These are phyloP conservation scores for Heliconius erato DNA, from an alignment of 2,888 invertebrate genomes.

Conservation along the genomic window DNA sequence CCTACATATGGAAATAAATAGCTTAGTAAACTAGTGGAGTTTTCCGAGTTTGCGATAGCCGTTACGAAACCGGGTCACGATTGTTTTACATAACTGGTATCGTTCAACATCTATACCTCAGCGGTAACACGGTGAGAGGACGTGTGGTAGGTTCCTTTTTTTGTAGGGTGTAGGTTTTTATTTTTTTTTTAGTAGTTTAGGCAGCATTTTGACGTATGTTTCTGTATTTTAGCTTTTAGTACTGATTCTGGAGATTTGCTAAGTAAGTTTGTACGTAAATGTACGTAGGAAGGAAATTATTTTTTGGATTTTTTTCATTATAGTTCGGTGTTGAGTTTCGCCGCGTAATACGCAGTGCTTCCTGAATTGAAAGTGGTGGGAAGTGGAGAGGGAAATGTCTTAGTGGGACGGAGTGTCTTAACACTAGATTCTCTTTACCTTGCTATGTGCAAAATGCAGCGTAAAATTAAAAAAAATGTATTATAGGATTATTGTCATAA, in stretches of 20 bases:
- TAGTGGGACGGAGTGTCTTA: too few relatives aligned
- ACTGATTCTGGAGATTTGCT: background rate
- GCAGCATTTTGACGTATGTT: background rate
- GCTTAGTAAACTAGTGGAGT: constrained; percentile 47
- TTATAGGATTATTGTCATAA: too few relatives aligned
- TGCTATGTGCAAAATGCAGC: too few relatives aligned
- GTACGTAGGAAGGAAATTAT: too few relatives aligned
- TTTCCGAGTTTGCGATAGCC: constrained; percentile 51
- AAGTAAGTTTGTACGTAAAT: too few relatives aligned
- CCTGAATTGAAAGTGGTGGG: too few relatives aligned
- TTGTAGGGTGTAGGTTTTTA: background rate
- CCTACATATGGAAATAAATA: constrained; percentile 42
- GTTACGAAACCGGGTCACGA: constrained; percentile 56
- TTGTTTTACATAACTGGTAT: constrained; percentile 61
- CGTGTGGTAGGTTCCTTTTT: background rate
- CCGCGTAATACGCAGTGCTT: too few relatives aligned
- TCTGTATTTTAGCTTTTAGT: background rate
- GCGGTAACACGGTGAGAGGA: background rate
- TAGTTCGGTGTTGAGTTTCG: too few relatives aligned
- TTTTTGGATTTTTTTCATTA: too few relatives aligned
- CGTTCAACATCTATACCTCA: constrained; percentile 21
- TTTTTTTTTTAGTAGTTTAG: background rate
- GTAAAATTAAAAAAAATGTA: too few relatives aligned
- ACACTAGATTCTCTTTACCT: too few relatives aligned
- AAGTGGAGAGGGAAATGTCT: too few relatives aligned